Percentiles rank a stretch among this genome's conserved stretches.
These are phyloP conservation scores for Melieria picta DNA, from an alignment of 2,888 invertebrate species.

Conservation along the genomic window DNA sequence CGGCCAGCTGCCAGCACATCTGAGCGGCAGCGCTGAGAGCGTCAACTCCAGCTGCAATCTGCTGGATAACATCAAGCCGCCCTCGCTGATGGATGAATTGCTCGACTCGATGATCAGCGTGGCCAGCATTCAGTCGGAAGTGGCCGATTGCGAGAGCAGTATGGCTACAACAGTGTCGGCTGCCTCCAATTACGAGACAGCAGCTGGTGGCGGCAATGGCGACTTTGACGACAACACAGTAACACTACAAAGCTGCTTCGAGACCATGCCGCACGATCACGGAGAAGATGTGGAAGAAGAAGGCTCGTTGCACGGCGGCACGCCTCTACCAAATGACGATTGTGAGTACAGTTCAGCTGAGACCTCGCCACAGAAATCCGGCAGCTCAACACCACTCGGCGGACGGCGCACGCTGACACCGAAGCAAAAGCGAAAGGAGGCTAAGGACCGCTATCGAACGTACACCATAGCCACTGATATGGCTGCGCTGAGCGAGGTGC, in stretches of 20 bases:
- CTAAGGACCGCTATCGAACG: slow-evolving; percentile 84
- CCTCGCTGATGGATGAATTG: slow-evolving; percentile 81
- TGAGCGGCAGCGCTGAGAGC: slow-evolving; percentile 75
- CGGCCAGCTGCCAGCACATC: slow-evolving; percentile 61
- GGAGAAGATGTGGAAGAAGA: slow-evolving; percentile 47
- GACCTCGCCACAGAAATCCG: slow-evolving; percentile 76
- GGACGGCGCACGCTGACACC: slow-evolving; percentile 71
- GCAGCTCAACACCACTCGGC: slow-evolving; percentile 47
- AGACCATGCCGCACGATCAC: slow-evolving; percentile 52
- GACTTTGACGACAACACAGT: slow-evolving; percentile 67
- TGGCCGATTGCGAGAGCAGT: slow-evolving; percentile 73
- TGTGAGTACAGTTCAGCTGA: slow-evolving; percentile 79
- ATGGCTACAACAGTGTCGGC: slow-evolving; percentile 59
- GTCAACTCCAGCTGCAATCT: slow-evolving; percentile 72
- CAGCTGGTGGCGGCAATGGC: slow-evolving; percentile 69
- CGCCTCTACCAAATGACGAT: slow-evolving; percentile 77
- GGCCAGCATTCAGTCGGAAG: slow-evolving; percentile 83
- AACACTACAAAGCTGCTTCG: slow-evolving; percentile 70
- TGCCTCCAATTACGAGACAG: slow-evolving; percentile 66
- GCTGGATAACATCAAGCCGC: slow-evolving; percentile 84
- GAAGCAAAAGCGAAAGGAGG: slow-evolving; percentile 78
- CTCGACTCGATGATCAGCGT: slow-evolving; percentile 86
- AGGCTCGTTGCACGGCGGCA: slow-evolving; percentile 64
- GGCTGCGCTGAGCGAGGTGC: slow-evolving; percentile 56
- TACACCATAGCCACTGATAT: slow-evolving; percentile 80